phyloP scores from a whole-genome alignment of 1,140 invertebrate genomes.

The Procambarus virginalis region DNA sequence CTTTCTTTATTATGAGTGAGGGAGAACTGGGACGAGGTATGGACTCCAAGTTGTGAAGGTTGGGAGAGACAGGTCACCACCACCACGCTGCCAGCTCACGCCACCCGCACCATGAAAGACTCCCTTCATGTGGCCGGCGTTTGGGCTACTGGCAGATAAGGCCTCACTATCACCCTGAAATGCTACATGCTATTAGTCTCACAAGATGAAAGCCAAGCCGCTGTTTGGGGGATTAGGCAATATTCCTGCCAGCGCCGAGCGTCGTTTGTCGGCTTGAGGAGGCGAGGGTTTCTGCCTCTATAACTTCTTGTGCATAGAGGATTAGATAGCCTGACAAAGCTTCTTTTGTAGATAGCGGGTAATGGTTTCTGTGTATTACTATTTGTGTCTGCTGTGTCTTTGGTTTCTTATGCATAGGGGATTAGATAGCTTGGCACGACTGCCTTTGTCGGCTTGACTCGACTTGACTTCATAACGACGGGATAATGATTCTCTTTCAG shows the following conservation, averaged over 20 bases:
- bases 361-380: background rate
- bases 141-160: slow-evolving; percentile 32
- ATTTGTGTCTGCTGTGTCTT: no score
- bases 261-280: background rate
- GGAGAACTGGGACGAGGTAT: no score
- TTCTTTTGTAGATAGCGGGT: background rate
- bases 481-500: no score
- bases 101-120: slow-evolving; percentile 11
- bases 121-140: background rate
- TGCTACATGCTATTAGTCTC: slow-evolving; percentile 39
- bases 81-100: background rate
- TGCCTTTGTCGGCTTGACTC: no score
- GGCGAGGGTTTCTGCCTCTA: background rate
- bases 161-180: slow-evolving; percentile 23
- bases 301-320: background rate
- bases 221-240: background rate
- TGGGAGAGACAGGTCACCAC: background rate
- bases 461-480: no score
- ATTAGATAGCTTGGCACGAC: no score
- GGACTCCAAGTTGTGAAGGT: background rate
- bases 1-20: no score
- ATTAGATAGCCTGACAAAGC: background rate
- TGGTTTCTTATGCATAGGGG: no score
- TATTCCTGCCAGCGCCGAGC: background rate
- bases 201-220: slow-evolving; percentile 20